These are phyloP conservation scores for Periophthalmodon schlosseri DNA, from an alignment of 2,113 vertebrate species.

Conservation along the genomic window DNA sequence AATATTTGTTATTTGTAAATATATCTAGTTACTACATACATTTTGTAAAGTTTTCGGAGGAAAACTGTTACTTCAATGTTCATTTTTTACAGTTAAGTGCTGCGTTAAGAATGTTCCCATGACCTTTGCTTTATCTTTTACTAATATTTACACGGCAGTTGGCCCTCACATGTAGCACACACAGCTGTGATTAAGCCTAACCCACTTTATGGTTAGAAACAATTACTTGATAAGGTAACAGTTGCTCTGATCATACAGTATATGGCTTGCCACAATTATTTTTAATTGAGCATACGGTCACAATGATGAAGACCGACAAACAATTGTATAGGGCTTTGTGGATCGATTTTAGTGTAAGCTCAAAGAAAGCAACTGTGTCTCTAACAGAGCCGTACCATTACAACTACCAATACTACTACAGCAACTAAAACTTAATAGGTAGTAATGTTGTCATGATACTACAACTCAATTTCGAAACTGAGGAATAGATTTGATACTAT, in stretches of 20 bases:
- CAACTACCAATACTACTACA: too few species aligned
- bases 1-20: too few species aligned
- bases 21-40: neutral
- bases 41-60: neutral
- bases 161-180: neutral
- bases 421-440: too few species aligned
- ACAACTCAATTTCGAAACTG: too few species aligned
- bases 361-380: neutral
- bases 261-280: neutral
- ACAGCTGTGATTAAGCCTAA: neutral
- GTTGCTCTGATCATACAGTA: neutral
- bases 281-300: neutral
- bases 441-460: too few species aligned
- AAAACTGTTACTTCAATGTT: neutral
- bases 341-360: neutral
- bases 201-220: conserved; percentile 13
- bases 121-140: conserved; percentile 2
- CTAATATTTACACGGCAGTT: conserved; percentile 1
- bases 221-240: neutral
- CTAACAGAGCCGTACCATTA: neutral
- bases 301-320: neutral
- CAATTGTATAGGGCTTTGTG: neutral
- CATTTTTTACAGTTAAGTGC: neutral
- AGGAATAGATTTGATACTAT: too few species aligned
- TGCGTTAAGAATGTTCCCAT: neutral